Evolutionary conservation across 2,888 invertebrate species (phyloP), one percentile per base, ranked within the genome.

Genomic region (Chaitophorus viminalis): DNA sequence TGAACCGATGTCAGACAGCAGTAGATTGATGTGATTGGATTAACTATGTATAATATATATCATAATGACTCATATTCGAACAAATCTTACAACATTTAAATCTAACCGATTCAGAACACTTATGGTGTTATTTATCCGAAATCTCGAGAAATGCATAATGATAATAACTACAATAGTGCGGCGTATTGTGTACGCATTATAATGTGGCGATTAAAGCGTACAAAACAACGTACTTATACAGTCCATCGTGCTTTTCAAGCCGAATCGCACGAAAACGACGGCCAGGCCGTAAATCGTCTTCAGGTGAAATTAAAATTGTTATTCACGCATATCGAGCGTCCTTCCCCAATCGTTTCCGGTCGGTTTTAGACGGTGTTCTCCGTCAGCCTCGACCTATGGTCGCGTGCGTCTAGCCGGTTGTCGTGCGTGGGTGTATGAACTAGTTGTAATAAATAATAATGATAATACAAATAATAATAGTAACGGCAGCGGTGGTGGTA

Each of bases 1-100:
- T 18, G 84, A 39, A 52, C 46, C 39, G 31, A 46, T 31, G 70
- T 70, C 70, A 68, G 76, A 77, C 65, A 76, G 76, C 76, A 31
- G 9, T 68, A 68, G 84, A 84, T 84, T 84, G 76, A 84, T 84
- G 83, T 60, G 83, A 75, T 83, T 17, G 65, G 60, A 83, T 65
- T 75, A 74, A 74, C 74, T 36, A 68, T 14, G 18, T 3, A 25
- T 68, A 29, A 31, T n/a, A 29, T n/a, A 68, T 31, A 18, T 18
- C 17, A 33, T 74, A 74, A 74, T 74, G 31, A 74, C 25, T 18
- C 25, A 36, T 21, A 36, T 36, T 21, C 36, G 36, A 74, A 36
- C 74, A 25, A 31, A 74, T 31, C 70, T 14, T 9, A 1, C 1
- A 65, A n/a, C 65, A 29, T 72, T 72, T 18, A 33, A 33, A 33